These are phyloP conservation scores for Aphrophora alni DNA, from an alignment of 2,888 invertebrate species.

Conservation along the genomic window DNA sequence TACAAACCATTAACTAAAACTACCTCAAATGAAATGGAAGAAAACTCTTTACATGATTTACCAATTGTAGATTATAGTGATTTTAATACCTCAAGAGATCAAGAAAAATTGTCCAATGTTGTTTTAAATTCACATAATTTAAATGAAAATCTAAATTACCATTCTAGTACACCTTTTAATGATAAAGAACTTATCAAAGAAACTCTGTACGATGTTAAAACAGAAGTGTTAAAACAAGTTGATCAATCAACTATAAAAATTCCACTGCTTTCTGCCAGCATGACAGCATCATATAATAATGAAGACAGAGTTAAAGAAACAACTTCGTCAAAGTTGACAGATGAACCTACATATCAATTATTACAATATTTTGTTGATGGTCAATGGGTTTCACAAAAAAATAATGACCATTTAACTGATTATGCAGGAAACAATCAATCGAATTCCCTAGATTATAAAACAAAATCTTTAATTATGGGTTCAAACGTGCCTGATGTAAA, in stretches of 20 bases:
- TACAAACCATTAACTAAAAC: too few relatives aligned
- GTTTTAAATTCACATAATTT: neutral
- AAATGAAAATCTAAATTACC: neutral
- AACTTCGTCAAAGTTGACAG: neutral
- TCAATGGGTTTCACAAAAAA: neutral
- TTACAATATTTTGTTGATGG: neutral
- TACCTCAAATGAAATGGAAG: too few relatives aligned
- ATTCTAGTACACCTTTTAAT: neutral
- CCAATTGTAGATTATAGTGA: neutral
- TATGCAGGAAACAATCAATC: too few relatives aligned
- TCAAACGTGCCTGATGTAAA: too few relatives aligned
- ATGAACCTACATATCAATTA: neutral
- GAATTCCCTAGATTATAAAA: too few relatives aligned
- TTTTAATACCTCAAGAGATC: neutral
- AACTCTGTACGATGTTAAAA: too few relatives aligned
- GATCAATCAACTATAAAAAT: too few relatives aligned
- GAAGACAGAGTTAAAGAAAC: neutral
- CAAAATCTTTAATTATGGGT: too few relatives aligned
- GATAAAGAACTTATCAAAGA: too few relatives aligned
- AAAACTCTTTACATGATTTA: neutral
- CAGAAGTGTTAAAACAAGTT: too few relatives aligned
- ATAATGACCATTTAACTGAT: too few relatives aligned
- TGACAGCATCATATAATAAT: neutral
- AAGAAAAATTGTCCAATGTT: neutral
- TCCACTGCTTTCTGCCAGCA: too few relatives aligned